Evolutionary conservation across 1,140 invertebrate genomes (phyloP), one percentile per base, ranked within the genome.

Genomic region (Dendrolimus kikuchii): DNA sequence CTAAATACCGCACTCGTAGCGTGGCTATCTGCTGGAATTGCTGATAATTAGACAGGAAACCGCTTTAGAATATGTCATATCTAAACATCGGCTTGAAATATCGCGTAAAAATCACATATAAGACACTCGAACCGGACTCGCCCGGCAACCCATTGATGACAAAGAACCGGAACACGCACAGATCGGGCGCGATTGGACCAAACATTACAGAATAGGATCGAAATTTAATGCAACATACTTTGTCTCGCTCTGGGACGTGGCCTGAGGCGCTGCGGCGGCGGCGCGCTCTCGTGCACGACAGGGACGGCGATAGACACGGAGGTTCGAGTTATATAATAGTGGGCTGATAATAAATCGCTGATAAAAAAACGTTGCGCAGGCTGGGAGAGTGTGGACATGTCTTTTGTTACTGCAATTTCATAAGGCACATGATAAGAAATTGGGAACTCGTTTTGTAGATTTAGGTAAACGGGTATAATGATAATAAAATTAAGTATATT

Each of bases 81-180:
- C 46, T 57, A 41, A 55, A 62, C 69, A 77, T 55, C 54, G 60
- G 51, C 54, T 62, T 68, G 59, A 71, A 76, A 81, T 75, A 71
- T 73, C 57, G 71, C 58, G 68, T 73, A 78, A 83, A 79, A 72
- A 59, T 60, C 59, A 66, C 66, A 68, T 57, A 55, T 76, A 62
- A 62, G 64, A 61, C 80, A 77, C 74, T 79, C 65, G 64, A 75
- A 79, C 72, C 82, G 74, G 72, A 87, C 81, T 86, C 77, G 80
- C 77, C 87, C 87, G 79, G 82, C 80, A 67, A 84, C 86, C 85
- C 88, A 89, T 89, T 89, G 87, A 89, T 89, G 83, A 88, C 85
- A 86, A 88, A 89, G 88, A 87, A 88, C 86, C 85, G 81, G 86
- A 87, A 88, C 81, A 87, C 86, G 75, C 75, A 73, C 72, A 85